Evolutionary conservation across 2,113 vertebrate species (phyloP).

Genomic region (Calyptomena viridis): DNA sequence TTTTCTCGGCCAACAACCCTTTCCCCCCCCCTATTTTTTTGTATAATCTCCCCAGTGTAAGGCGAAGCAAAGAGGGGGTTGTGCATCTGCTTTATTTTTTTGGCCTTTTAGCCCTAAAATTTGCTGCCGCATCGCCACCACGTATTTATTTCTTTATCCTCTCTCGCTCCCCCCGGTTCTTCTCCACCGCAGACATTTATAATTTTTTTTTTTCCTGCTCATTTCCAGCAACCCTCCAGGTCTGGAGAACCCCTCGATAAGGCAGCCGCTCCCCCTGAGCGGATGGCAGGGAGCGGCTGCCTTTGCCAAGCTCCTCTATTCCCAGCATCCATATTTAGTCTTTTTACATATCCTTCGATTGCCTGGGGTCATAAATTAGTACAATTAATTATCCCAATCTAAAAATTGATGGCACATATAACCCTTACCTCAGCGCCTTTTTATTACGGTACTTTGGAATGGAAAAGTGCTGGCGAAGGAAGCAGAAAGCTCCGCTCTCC

Average conservation of each 20-base stretch:
- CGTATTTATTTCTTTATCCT: background rate
- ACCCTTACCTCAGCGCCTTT: conserved; percentile 54
- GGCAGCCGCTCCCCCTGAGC: background rate
- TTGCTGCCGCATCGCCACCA: background rate
- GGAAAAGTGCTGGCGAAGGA: background rate
- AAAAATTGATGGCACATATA: conserved; percentile 54
- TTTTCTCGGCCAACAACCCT: background rate
- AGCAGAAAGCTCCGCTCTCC: background rate
- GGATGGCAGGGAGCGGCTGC: background rate
- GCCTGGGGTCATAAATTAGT: conserved; percentile 77
- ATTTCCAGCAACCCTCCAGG: background rate
- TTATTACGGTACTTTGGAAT: background rate
- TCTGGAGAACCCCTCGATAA: background rate
- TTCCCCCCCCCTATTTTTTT: no score
- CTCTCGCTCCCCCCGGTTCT: no score
- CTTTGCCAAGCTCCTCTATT: background rate
- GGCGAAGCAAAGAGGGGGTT: background rate
- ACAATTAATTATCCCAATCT: conserved; percentile 77
- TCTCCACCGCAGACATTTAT: background rate
- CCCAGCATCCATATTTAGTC: conserved; percentile 37
- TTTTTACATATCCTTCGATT: conserved; percentile 59
- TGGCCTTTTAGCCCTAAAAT: background rate
- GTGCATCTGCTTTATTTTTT: background rate
- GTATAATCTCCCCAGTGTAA: background rate
- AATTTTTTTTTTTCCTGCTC: background rate